These are phyloP conservation scores for Siniperca scherzeri DNA, from an alignment of 2,797 vertebrate genomes.

Conservation along the genomic window DNA sequence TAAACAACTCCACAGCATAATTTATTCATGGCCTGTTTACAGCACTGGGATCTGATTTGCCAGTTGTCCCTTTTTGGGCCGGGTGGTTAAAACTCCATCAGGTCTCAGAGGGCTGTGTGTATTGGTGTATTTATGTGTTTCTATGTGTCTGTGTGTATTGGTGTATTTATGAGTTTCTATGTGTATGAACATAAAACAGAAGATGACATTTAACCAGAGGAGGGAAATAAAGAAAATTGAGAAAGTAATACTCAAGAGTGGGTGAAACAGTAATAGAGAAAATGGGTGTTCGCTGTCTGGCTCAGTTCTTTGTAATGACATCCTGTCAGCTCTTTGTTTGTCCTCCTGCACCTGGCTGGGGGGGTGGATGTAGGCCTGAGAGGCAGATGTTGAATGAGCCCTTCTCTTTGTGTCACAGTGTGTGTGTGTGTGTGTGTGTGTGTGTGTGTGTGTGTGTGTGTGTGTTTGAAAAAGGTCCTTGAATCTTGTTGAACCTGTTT, in stretches of 20 bases:
- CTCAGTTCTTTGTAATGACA: conserved; percentile 57
- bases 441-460: conserved; percentile 1
- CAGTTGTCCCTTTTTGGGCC: not conserved
- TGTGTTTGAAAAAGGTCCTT: conserved; percentile 10
- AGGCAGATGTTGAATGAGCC: conserved; percentile 54
- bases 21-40: conserved; percentile 55
- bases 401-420: conserved; percentile 39
- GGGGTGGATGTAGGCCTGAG: conserved; percentile 26
- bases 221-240: conserved; percentile 9
- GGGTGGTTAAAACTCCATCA: conserved; percentile 10
- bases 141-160: not conserved
- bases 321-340: conserved; percentile 59
- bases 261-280: conserved; percentile 28
- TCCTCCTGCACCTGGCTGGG: conserved; percentile 64
- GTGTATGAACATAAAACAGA: conserved; percentile 18
- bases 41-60: conserved; percentile 22
- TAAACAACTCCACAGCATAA: conserved; percentile 34
- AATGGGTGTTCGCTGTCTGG: conserved; percentile 15
- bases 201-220: conserved; percentile 3
- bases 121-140: not conserved
- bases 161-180: not conserved
- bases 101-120: not conserved
- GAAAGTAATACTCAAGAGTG: not conserved
- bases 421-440: conserved; percentile 9
- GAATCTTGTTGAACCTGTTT: conserved; percentile 1